A percentile compares a stretch with the other conserved stretches of the same genome.
Conservation (phyloP, 2,888 invertebrate species). For the Strigamia maritima region DNA sequence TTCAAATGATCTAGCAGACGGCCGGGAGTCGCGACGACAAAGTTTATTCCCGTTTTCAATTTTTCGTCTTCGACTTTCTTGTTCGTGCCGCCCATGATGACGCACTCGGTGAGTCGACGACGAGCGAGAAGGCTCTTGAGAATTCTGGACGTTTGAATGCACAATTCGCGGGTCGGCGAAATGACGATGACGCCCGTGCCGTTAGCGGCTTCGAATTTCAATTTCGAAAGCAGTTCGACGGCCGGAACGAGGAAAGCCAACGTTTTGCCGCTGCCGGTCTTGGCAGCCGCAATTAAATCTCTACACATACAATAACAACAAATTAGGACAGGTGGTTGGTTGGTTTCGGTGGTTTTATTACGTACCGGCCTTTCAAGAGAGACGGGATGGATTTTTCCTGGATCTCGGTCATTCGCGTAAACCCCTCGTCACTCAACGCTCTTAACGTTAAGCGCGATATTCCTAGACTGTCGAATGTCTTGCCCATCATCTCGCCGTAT, state of each 20-base stretch:
- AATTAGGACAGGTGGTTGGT: too few species aligned
- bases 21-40: conserved; percentile 93
- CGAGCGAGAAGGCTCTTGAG: conserved; percentile 88
- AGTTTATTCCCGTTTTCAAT: conserved; percentile 82
- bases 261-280: conserved; percentile 96
- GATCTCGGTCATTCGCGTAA: conserved; percentile 91
- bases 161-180: conserved; percentile 92
- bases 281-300: conserved; percentile 90
- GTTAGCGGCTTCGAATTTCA: conserved; percentile 88
- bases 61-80: conserved; percentile 87
- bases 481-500: too few species aligned
- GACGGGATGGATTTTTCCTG: conserved; percentile 83
- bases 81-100: conserved; percentile 93
- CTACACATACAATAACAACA: conserved; percentile 53
- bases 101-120: conserved; percentile 82
- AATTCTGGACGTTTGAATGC: conserved; percentile 97
- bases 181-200: conserved; percentile 91
- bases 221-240: conserved; percentile 84
- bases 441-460: too few species aligned
- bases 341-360: too few species aligned
- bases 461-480: too few species aligned
- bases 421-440: conserved; percentile 81
- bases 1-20: conserved; percentile 85
- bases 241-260: conserved; percentile 92
- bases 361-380: conserved; percentile 70